Conservation (phyloP, 2,797 vertebrate species). For the Falco naumanni region DNA sequence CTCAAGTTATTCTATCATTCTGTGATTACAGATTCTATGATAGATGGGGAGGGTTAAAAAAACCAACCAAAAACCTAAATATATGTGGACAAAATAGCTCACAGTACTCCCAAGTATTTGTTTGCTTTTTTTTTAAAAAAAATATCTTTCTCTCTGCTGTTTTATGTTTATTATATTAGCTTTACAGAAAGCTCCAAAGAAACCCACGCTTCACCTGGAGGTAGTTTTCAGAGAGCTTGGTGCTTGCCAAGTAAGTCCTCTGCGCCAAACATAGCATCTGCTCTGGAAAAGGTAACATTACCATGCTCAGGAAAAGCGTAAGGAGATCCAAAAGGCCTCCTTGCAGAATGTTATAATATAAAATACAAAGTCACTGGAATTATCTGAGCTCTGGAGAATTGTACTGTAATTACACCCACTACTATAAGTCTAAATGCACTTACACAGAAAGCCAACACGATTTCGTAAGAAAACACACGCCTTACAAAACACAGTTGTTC, state of each 20-base stretch:
- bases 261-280: not conserved
- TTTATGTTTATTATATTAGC: not conserved
- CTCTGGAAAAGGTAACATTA: not conserved
- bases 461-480: not conserved
- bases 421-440: not conserved
- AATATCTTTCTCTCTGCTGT: not conserved
- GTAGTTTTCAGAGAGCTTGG: not conserved
- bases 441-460: not conserved
- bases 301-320: not conserved
- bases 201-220: not conserved
- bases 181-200: not conserved
- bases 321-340: constrained; percentile 2
- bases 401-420: not conserved
- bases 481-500: constrained; percentile 6
- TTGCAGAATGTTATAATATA: not conserved
- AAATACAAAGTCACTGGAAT: not conserved
- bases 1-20: not conserved
- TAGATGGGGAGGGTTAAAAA: not conserved
- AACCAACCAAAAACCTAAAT: not conserved
- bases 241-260: not conserved
- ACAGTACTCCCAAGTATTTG: not conserved
- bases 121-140: not conserved
- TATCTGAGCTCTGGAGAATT: not conserved
- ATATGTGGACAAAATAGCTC: not conserved
- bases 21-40: not conserved